Evolutionary conservation across 2,888 invertebrate species (phyloP), one percentile per base, ranked within the genome.

Genomic region (Eurytoma adleriae): DNA sequence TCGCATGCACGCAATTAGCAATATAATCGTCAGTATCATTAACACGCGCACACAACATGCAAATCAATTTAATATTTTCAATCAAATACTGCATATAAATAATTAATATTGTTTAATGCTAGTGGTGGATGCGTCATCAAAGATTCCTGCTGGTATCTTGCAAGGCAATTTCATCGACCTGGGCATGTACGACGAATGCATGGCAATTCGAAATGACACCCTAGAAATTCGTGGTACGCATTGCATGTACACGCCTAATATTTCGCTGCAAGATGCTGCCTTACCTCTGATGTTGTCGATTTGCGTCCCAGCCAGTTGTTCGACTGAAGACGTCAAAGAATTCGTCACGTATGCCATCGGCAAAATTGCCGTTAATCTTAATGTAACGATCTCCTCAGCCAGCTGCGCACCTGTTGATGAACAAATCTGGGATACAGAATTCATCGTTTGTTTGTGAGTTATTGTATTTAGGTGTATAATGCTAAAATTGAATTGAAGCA

Each of bases 81-180:
- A n/a, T 62, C 4, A 3, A 62, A 14, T 54, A 4, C 14, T 12
- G 3, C 3, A 4, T 48, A 7, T 16, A 13, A 24, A 30, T 7
- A 27, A 61, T 50, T 7, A 50, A n/a, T 30, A n/a, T 30, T 13
- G 2, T n/a, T 61, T 77, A 78, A 66, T 88, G 88, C 56, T 84
- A 92, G 92, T 92, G 92, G 83, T 92, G 30, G 92, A 92, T 84
- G 87, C 92, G 0, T 91, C 91, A 2, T 91, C 92, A 2, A 92
- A 92, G 85, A 82, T 92, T 1, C 92, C 91, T 54, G 86, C 90
- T 10, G 92, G 92, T 4, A 82, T 92, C 20, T 84, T 92, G 5
- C 79, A 85, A 13, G 92, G 92, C 0, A 91, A 92, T 83, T 81
- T 90, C 14, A 86, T 90, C n/a, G 91, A 92, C 78, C 85, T 91